Evolutionary conservation across 1,140 invertebrate genomes (phyloP), one percentile per base, ranked within the genome.

Genomic region (Drosophila biarmipes): DNA sequence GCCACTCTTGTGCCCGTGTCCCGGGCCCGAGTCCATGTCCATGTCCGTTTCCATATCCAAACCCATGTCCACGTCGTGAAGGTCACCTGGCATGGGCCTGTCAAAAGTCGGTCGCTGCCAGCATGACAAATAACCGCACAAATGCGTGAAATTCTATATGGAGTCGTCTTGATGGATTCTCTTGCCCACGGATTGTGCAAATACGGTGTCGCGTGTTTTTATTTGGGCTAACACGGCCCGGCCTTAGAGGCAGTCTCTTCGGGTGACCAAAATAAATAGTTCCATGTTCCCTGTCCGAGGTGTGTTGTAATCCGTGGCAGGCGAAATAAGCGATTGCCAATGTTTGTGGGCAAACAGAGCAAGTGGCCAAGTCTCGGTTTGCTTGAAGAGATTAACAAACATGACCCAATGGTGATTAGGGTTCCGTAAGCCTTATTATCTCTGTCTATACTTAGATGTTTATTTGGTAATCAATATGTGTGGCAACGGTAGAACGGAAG

Each of bases 61-160:
- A 29, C 34, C 40, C 43, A 49, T 73, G 71, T 73, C 71, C 75
- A 82, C 62, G 67, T 87, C 76, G 79, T 84, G 82, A 87, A 87
- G 84, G 84, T 87, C 84, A 89, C 24, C 67, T 63, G 63, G 59
- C 62, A 64, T 69, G 48, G 54, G 71, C 43, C 84, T 82, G 82
- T 86, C 82, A 86, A 42, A 81, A 17, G 19, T 31, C 17, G 78
- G 61, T 63, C 67, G 61, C 48, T 64, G 61, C 46, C 57, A 46
- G 58, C 64, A 81, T 82, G 79, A 86, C 82, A 86, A 86, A 86
- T 86, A 78, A 56, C 78, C 58, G 61, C 64, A 51, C 82, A 82
- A 87, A 87, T 87, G 82, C 82, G 82, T 87, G 74, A 86, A 87
- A 78, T 87, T 87, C 82, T 82, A 87, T 53, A 62, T 54, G 37